These are phyloP conservation scores for Phenganax stokvisi DNA, from an alignment of 92 coral and sea anemone genomes.

Conservation along the genomic window DNA sequence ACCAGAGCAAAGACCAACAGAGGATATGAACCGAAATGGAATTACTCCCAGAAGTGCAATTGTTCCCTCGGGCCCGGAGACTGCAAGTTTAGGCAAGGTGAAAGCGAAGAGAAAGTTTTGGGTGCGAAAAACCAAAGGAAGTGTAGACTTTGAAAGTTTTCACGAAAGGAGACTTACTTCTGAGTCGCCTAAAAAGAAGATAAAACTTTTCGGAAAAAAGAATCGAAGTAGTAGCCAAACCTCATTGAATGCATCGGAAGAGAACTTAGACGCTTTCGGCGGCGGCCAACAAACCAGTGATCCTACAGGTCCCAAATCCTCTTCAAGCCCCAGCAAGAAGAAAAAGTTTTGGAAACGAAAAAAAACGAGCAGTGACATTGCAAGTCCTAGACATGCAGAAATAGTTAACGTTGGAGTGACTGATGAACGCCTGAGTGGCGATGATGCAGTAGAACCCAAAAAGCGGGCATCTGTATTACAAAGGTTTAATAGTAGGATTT, in stretches of 20 bases:
- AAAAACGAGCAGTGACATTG: conserved; percentile 18
- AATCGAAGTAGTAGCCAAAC: conserved; percentile 18
- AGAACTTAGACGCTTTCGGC: neutral
- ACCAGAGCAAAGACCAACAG: conserved; percentile 2
- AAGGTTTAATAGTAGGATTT: conserved; percentile 17
- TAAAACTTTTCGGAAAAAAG: conserved; percentile 16
- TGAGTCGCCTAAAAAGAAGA: conserved; percentile 36
- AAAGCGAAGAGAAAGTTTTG: conserved; percentile 27
- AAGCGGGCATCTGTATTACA: conserved; percentile 14
- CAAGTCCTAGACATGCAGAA: conserved; percentile 7
- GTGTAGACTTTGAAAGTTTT: conserved; percentile 13
- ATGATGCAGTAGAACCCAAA: conserved; percentile 12
- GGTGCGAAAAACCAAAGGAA: conserved; percentile 24
- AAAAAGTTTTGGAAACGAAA: conserved; percentile 31
- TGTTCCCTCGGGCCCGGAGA: neutral
- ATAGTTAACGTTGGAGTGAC: neutral
- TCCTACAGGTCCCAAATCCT: conserved; percentile 1
- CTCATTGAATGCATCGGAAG: conserved; percentile 24
- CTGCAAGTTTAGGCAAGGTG: conserved; percentile 11
- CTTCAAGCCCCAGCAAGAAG: conserved; percentile 9
- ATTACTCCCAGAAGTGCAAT: neutral
- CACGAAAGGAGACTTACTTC: neutral
- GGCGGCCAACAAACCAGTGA: neutral
- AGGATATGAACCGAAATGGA: neutral
- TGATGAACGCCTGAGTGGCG: conserved; percentile 25